Evolutionary conservation across 2,113 vertebrate genomes (phyloP).

Genomic region (Todiramphus saurophagus): DNA sequence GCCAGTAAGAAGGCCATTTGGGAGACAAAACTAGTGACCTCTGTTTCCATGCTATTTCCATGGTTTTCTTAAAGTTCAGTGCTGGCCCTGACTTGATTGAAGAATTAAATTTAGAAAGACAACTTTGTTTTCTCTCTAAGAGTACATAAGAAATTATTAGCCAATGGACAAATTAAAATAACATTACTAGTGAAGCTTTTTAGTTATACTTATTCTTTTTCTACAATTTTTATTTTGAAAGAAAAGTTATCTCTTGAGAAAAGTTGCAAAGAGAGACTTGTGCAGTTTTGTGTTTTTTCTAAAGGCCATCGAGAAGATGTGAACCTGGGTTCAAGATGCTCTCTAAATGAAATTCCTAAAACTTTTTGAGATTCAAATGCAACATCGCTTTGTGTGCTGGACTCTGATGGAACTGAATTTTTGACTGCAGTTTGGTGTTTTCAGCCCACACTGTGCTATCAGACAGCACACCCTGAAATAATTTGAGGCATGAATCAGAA

Average conservation of each 20-base stretch:
- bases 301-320: background rate
- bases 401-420: background rate
- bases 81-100: background rate
- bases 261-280: background rate
- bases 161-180: background rate
- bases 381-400: background rate
- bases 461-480: slow-evolving; percentile 64
- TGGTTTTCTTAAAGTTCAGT: background rate
- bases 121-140: background rate
- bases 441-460: background rate
- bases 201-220: background rate
- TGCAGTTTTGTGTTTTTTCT: background rate
- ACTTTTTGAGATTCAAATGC: background rate
- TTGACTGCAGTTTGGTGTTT: background rate
- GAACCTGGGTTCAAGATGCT: background rate
- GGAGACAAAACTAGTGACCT: background rate
- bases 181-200: background rate
- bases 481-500: slow-evolving; percentile 61
- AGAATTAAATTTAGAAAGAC: background rate
- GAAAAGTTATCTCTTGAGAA: background rate
- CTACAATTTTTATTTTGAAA: background rate
- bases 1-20: background rate
- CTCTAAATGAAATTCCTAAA: background rate
- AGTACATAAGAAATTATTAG: background rate
- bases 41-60: background rate